Evolutionary conservation across 2,888 invertebrate species (phyloP), one percentile per base, ranked within the genome.

Genomic region (Diogma glabrata): DNA sequence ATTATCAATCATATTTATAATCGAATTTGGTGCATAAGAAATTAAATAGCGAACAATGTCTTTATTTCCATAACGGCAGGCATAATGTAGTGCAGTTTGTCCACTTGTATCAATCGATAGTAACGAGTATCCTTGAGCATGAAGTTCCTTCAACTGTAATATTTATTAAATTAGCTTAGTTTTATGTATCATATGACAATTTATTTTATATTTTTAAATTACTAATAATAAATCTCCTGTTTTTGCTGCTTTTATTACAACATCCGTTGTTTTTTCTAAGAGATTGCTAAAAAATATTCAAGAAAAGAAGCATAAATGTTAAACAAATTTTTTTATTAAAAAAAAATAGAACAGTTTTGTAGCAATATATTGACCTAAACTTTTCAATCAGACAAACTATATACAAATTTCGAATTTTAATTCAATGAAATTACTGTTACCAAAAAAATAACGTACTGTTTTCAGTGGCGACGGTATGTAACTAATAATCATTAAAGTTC

Each of bases 31-130:
- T 19, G 90, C 90, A 68, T 82, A 81, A 51, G 88, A 84, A 55
- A 94, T 82, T 57, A 94, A 76, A 68, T 89, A 94, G 70, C 87
- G 84, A 53, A 94, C 84, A 58, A 94, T 83, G 63, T 92, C 88
- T 66, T 86, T 88, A 72, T 92, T 85, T 47, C 93, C 93, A 66
- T 86, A 84, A 56, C 87, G 78, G 51, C 90, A 84, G 28, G 90
- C 91, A 60, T 90, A 79, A 71, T 95, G 95, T 57, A 95, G 75
- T 50, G 91, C 87, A 26, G 93, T 93, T 73, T 92, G 90, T 14
- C 94, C 94, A 57, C 73, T 78, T 50, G 82, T 75, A 69, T 92
- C 90, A 64, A 84, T 86, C 55, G 88, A 85, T 59, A 87, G 73
- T 54, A 92, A 72, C 47, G 89, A 90, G 70, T 81, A 87, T 53